Base-by-base conservation (phyloP, 2,113 vertebrate genomes). In the Zingel zingel region DNA sequence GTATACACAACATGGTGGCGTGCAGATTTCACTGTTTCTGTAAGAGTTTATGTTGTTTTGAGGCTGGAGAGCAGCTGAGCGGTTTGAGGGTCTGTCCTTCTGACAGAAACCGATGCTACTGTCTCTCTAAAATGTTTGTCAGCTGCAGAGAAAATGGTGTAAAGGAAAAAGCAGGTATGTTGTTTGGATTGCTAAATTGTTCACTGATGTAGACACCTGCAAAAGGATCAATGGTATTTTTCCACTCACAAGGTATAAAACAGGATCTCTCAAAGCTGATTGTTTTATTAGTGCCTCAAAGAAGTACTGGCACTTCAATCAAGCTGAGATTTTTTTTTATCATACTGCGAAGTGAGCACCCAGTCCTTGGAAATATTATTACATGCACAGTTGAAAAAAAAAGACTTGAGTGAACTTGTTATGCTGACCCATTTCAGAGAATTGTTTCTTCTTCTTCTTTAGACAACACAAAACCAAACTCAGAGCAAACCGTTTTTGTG, bases 1-100 rank as follows among this genome's bases (percentile, higher is more conserved):
- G 27, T 70, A 69, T 54, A 67, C 58, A 71, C 27, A 74, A 78
- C 63, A 50, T 33, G 14, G 10, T n/a, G 16, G 16, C 14, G 23
- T 73, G 54, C 57, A 59, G 19, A 53, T 72, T 81, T 82, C 21
- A 51, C 48, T 43, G 61, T 78, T 85, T 62, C 36, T 71, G 63
- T 27, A 58, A 62, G 30, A 9, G 16, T 73, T 50, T 36, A 13
- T 33, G 51, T n/a, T 64, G 79, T 78, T 43, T 58, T 21, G 51
- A 27, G 27, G 57, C 30, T 2, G 47, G 7, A 48, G 19, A 58
- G 57, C 45, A 39, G 73, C 57, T 45, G 47, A 62, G 53, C 6
- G 13, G 10, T 75, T 64, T 10, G 5, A 77, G 19, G 21, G 25
- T 63, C 39, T 19, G 14, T 65, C 36, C 27, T 15, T 9, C 3